Evolutionary conservation across 2,888 invertebrate genomes (phyloP).

Genomic region (Drosophila flavopinicola): DNA sequence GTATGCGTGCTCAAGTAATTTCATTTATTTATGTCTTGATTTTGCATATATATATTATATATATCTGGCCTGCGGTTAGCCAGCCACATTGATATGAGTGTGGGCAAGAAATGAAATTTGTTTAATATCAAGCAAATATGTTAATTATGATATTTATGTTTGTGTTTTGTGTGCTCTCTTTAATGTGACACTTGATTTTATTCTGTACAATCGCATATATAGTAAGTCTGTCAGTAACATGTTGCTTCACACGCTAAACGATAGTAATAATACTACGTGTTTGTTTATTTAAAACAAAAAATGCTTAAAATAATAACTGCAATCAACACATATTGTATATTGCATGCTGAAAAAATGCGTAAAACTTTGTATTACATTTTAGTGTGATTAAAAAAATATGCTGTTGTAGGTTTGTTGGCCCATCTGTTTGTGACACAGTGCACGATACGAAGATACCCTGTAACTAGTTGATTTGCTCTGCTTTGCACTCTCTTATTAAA

Average conservation of each 20-base stretch:
- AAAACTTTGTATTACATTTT: no score
- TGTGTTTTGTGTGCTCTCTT: constrained; percentile 15
- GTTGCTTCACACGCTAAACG: constrained; percentile 49
- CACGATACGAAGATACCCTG: no score
- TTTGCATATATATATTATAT: constrained; percentile 48
- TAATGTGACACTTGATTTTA: constrained; percentile 35
- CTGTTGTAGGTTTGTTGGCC: no score
- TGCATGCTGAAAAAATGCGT: constrained; percentile 1
- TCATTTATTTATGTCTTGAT: constrained; percentile 45
- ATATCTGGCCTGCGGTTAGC: constrained; percentile 35
- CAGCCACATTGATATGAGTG: constrained; percentile 19
- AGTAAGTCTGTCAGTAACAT: constrained; percentile 34
- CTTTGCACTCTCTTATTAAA: no score
- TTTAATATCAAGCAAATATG: constrained; percentile 8
- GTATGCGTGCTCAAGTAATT: constrained; percentile 47
- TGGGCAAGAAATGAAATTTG: constrained; percentile 10
- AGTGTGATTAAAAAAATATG: no score
- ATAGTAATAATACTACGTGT: constrained; percentile 5
- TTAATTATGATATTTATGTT: constrained; percentile 6
- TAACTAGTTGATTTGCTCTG: no score
- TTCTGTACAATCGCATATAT: constrained; percentile 30
- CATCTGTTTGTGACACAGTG: constrained; percentile 7
- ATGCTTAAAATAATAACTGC: constrained; percentile 8
- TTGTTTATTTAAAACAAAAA: not conserved
- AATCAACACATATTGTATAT: constrained; percentile 1